Evolutionary conservation across 2,797 vertebrate genomes (phyloP), one percentile per base, ranked within the genome.

Genomic region (Myotis findleyi): DNA sequence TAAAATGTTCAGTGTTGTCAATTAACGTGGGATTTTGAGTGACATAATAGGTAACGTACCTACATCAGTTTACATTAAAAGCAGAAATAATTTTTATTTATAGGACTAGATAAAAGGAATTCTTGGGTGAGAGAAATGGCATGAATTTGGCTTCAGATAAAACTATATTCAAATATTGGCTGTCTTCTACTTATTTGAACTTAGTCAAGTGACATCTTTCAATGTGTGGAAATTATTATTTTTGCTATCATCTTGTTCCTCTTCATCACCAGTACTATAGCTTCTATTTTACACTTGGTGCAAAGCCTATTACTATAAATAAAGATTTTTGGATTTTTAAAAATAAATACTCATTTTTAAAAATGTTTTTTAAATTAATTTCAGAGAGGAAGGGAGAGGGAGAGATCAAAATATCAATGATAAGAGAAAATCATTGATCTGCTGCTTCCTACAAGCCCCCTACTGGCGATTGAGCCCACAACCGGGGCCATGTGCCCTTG

Each of bases 61-160:
- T 80, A 62, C 17, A 76, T 86, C 1, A 36, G 25, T 57, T 79
- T 66, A 76, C 72, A 94, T 36, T 73, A 89, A 87, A 62, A 30
- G 0, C 16, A 93, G 14, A 47, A 80, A 18, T 2, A 83, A 80
- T 77, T 95, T 73, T 64, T 49, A 51, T 93, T 72, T 66, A 66
- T 57, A 71, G 23, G 93, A 66, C 12, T 59, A 41, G 55, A 71
- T 57, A 87, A 59, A 95, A 93, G 8, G 7, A 90, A 83, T 36
- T 47, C 13, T 57, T 1, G 7, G 6, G 23, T 62, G 2, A 92
- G 5, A 92, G 0, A 59, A 71, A 83, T 93, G 18, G 6, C 84
- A 66, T 71, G 27, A n/a, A 91, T 75, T 85, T 89, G 8, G 7
- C 44, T 95, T 90, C 17, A 79, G 16, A 79, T 53, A 62, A 87